Conservation (phyloP, 2,797 vertebrate genomes). For the Chrosomus eos region DNA sequence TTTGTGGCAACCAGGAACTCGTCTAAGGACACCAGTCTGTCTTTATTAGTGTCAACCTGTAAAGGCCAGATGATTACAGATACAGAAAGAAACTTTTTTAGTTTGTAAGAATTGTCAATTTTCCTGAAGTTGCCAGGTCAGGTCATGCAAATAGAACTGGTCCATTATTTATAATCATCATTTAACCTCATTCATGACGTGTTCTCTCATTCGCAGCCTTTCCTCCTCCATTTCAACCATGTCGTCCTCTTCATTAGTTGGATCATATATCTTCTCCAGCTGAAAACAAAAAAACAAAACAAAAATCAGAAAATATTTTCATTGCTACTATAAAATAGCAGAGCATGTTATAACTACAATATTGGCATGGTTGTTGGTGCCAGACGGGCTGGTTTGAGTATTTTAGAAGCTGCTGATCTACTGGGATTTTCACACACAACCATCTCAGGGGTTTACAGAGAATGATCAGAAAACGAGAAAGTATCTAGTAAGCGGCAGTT, state of each 20-base stretch:
- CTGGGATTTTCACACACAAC: not conserved
- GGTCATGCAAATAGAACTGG: not conserved
- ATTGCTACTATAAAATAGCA: not conserved
- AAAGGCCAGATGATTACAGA: not conserved
- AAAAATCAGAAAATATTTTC: not conserved
- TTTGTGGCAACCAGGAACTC: slow-evolving; percentile 92
- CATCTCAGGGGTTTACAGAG: not conserved
- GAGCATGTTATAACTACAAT: not conserved
- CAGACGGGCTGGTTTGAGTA: not conserved
- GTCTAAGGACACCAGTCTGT: slow-evolving; percentile 89
- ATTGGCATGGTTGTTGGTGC: not conserved
- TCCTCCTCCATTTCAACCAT: slow-evolving; percentile 99
- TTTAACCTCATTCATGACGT: slow-evolving; percentile 94
- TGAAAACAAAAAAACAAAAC: slow-evolving; percentile 61
- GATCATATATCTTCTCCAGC: slow-evolving; percentile 97
- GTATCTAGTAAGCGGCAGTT: slow-evolving; percentile 21
- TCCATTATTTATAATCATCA: not conserved
- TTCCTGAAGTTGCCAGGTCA: not conserved
- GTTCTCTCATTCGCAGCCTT: slow-evolving; percentile 95
- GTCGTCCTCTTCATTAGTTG: slow-evolving; percentile 95
- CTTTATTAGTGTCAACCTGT: slow-evolving; percentile 90
- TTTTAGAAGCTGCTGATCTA: not conserved
- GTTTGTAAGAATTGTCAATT: too few species aligned
- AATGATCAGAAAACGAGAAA: not conserved
- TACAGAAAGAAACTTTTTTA: not conserved